Base-by-base conservation (phyloP, 2,113 vertebrate species). In the Cavia aperea region DNA sequence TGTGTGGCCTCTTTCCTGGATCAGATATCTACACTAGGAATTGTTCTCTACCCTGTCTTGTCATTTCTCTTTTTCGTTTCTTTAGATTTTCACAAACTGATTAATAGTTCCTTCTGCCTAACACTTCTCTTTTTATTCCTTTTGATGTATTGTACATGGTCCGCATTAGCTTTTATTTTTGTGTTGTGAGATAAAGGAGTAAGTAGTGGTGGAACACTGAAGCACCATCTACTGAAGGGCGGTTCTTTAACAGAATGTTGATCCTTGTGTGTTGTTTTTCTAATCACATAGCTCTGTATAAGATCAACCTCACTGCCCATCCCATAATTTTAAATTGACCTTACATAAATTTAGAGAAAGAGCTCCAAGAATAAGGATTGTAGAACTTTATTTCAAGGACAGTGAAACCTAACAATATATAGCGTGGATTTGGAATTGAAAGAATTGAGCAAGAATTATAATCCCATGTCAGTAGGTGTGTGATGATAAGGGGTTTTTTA, bases 291-390 rank as follows among this genome's bases (percentile, higher is more conserved):
- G 19, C 54, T 77, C 24, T n/a, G 8, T 7, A 0, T 58, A n/a
- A 70, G 62, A 56, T 65, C 72, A 72, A 23, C 33, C 79, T 39
- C 36, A 16, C 51, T 83, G 86, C 79, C 46, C 46, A 60, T 29
- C 24, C 46, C 36, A 73, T 56, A 33, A 60, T 86, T 94, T 89
- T 72, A 49, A 68, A 24, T 75, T 54, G 36, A 62, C 54, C 29
- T 58, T 58, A 58, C 18, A 46, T 24, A 84, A 75, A 68, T 89
- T 90, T 93, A 92, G 51, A 88, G 19, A 87, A 86, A 84, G 56
- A 18, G 68, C 49, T 90, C 49, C 83, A 58, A 54, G 70, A 81
- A 15, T 89, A 46, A 58, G 78, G 6, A 65, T 70, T 70, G 11
- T 81, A 43, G 51, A 66, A 7, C 85, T 88, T 85, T 91, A 49